Base-by-base conservation (phyloP, 1,140 invertebrate genomes). In the Hyles vespertilio region DNA sequence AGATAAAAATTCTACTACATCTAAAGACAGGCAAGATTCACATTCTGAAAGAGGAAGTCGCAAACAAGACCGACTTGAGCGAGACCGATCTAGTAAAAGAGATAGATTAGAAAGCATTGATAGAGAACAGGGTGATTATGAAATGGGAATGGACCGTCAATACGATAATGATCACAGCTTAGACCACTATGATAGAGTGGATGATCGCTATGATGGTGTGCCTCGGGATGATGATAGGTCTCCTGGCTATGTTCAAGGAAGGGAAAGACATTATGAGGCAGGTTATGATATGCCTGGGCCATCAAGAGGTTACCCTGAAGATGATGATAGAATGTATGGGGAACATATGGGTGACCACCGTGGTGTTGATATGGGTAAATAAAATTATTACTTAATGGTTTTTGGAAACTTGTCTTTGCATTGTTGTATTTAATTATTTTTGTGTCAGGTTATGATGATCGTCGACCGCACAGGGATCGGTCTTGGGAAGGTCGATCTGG, bases 401-500 rank as follows among this genome's bases (percentile, higher is more conserved):
- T 51, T 32, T 51, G 8, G 22, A 22, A 32, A 51, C 5, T 32
- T 51, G 22, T 32, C 5, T 22, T 48, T 11, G 36, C 46, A 40
- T 52, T 52, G 7, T 1, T 4, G 9, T 52, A 52, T 11, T 53
- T 3, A n/a, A 55, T 45, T 45, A 32, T 32, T 47, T 32, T 7
- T 48, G 2, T 70, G 63, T 43, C 59, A 86, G 86, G 84, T 57
- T 89, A 87, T 58, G 83, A 89, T 68, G 89, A 90, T 32, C 74
- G 82, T 10, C 77, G 77, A 34, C 79, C 81, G 10, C 79, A 77
- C 65, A 84, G 87, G 12, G 88, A 90, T 67, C 82, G 73, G 55
- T 86, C 88, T 0, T 90, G 89, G 89, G 89, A 90, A 55, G 81
- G 86, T 3, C 74, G 87, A 10, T 88, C 87, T 54, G 79, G 81